Base-by-base conservation (phyloP, 2,113 vertebrate genomes). In the Zapornia atra region DNA sequence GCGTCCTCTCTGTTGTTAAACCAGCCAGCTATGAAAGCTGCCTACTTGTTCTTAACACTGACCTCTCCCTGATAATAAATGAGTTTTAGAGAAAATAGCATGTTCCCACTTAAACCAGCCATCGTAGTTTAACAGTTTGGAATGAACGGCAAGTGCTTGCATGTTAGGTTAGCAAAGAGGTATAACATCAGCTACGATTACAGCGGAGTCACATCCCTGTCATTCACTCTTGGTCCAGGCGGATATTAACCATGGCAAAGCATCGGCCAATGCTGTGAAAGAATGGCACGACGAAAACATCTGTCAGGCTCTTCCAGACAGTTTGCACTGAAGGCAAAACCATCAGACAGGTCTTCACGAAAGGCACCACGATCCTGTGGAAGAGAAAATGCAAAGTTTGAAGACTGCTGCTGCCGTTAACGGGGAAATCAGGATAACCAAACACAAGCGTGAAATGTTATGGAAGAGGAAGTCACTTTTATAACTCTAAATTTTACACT, bases 351-450 rank as follows among this genome's bases (percentile, higher is more conserved):
- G 98, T 98, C 91, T 98, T 99, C 95, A 99, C 97, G 61, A 98
- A 96, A n/a, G 99, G 99, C 98, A 99, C 98, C 97, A 99, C 95
- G 94, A 99, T 71, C 99, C 99, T 99, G 97, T 16, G 90, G 96
- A 69, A 68, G 44, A 97, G 48, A 92, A 94, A 86, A 90, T 8
- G 44, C 66, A 71, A 51, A 40, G 77, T 50, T 14, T 86, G 70
- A 94, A 78, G 76, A 76, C 5, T 53, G 33, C 33, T 64, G 36
- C 31, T 79, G 25, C 12, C n/a, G 20, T 2, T 2, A 88, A 64
- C 29, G 1, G 21, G 13, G 22, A 84, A 84, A 60, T 48, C 6
- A 40, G 38, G 42, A 54, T 36, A 77, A 54, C 1, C 7, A 86
- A 92, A 82, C 11, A 8, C 8, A 71, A 34, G 33, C 10, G 17